Evolutionary conservation across 2,797 vertebrate genomes (phyloP).

Genomic region (Paedocypris micromegethes): DNA sequence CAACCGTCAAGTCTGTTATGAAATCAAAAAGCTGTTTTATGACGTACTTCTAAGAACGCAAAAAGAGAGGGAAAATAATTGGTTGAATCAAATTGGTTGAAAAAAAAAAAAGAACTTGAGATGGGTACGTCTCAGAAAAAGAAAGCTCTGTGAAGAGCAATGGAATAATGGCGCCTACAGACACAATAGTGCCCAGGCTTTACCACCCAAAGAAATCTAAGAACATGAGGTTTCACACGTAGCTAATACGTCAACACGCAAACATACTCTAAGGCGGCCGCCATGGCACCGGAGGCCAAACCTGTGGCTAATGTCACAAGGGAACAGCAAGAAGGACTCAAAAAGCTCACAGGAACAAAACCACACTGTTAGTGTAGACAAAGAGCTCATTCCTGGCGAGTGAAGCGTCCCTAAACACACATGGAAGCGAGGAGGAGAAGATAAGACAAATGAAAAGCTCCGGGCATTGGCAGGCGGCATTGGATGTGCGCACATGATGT

Average conservation of each 20-base stretch:
- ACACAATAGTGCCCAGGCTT: too few species aligned
- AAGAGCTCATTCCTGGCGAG: slow-evolving; percentile 47
- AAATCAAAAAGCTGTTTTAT: too few species aligned
- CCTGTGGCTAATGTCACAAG: slow-evolving; percentile 56
- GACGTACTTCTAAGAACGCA: too few species aligned
- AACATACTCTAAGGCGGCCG: slow-evolving; percentile 40
- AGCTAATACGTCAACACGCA: not conserved
- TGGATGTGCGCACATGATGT: not conserved
- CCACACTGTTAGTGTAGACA: slow-evolving; percentile 57
- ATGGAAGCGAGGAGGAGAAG: slow-evolving; percentile 35
- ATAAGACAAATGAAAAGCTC: slow-evolving; percentile 22
- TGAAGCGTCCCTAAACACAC: not conserved
- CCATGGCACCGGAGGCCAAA: slow-evolving; percentile 48
- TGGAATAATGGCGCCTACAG: too few species aligned
- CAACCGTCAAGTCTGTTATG: too few species aligned
- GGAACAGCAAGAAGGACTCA: slow-evolving; percentile 52
- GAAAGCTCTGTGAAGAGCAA: too few species aligned
- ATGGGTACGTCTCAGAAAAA: too few species aligned
- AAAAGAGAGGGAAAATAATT: too few species aligned
- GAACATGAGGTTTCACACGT: too few species aligned
- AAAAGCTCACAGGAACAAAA: slow-evolving; percentile 55
- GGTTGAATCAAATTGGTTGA: too few species aligned
- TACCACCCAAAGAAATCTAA: too few species aligned
- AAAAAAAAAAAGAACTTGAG: too few species aligned
- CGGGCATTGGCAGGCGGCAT: not conserved